Percentiles rank a stretch among this genome's conserved stretches.
phyloP scores from a whole-genome alignment of 2,113 vertebrate species.

The Potamarius usumacintae region DNA sequence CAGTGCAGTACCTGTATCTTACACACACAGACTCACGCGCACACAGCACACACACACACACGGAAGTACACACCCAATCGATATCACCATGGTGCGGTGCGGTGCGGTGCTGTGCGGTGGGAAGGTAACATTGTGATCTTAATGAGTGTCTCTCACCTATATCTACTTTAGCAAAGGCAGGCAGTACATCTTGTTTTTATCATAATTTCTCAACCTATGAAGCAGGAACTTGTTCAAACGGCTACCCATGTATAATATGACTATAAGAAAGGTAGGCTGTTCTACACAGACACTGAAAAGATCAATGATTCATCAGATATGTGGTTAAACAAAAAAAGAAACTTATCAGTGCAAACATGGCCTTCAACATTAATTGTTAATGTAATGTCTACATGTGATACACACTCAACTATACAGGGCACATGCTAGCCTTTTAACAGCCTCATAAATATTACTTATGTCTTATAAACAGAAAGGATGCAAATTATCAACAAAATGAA shows the following conservation, averaged over 20 bases:
- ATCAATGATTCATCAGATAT: neutral
- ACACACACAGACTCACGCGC: neutral
- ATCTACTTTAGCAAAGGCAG: neutral
- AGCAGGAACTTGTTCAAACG: neutral
- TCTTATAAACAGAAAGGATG: neutral
- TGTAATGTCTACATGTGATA: neutral
- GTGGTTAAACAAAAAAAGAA: neutral
- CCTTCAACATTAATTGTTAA: constrained; percentile 13
- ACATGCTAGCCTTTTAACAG: neutral
- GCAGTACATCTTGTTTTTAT: neutral
- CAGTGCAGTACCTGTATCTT: constrained; percentile 24
- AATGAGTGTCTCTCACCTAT: neutral
- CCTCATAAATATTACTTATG: neutral
- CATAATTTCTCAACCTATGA: neutral
- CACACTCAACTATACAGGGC: neutral
- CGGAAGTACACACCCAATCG: neutral
- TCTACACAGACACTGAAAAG: neutral
- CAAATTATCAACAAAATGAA: neutral
- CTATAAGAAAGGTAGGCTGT: neutral
- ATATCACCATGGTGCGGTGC: constrained; percentile 6
- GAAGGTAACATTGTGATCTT: constrained; percentile 44
- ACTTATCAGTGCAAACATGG: neutral
- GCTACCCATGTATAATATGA: too few relatives aligned
- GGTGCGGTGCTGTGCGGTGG: fast-evolving
- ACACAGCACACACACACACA: neutral